These are phyloP conservation scores for Scaptodrosophila lebanonensis DNA, from an alignment of 1,140 invertebrate genomes.

Conservation along the genomic window DNA sequence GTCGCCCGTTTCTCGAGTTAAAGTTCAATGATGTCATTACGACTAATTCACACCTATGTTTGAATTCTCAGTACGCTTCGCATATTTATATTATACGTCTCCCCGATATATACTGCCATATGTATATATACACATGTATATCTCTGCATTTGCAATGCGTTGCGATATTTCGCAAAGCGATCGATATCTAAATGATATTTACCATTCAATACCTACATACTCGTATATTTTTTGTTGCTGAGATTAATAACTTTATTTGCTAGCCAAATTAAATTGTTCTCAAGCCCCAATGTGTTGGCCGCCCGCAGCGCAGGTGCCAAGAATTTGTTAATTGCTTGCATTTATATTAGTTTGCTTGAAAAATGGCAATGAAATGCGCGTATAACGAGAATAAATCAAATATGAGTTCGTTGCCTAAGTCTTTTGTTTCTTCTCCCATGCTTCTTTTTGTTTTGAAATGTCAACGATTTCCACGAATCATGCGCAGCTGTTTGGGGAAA, in stretches of 20 bases:
- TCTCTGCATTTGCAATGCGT: conserved; percentile 14
- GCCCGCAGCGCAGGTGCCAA: conserved; percentile 45
- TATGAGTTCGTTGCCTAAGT: conserved; percentile 63
- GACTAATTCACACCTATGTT: conserved; percentile 73
- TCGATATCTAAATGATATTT: conserved; percentile 50
- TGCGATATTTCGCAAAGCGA: conserved; percentile 31
- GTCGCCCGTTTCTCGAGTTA: conserved; percentile 52
- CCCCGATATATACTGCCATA: background rate
- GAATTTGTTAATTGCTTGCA: conserved; percentile 63
- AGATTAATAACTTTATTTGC: conserved; percentile 69
- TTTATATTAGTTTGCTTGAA: conserved; percentile 15
- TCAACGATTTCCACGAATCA: conserved; percentile 54
- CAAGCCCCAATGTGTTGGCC: conserved; percentile 52
- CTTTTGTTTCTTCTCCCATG: conserved; percentile 47
- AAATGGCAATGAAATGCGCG: conserved; percentile 30
- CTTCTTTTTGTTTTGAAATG: conserved; percentile 31
- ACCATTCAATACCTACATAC: conserved; percentile 37
- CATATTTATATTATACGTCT: background rate
- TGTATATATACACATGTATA: conserved; percentile 8
- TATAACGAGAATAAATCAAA: conserved; percentile 56
- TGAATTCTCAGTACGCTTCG: conserved; percentile 46
- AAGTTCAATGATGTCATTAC: conserved; percentile 75
- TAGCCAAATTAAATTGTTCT: conserved; percentile 44
- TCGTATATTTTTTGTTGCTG: conserved; percentile 12
- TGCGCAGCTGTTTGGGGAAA: background rate